phyloP scores from a whole-genome alignment of 2,888 invertebrate genomes.

The Liopterus haemorrhoidalis region DNA sequence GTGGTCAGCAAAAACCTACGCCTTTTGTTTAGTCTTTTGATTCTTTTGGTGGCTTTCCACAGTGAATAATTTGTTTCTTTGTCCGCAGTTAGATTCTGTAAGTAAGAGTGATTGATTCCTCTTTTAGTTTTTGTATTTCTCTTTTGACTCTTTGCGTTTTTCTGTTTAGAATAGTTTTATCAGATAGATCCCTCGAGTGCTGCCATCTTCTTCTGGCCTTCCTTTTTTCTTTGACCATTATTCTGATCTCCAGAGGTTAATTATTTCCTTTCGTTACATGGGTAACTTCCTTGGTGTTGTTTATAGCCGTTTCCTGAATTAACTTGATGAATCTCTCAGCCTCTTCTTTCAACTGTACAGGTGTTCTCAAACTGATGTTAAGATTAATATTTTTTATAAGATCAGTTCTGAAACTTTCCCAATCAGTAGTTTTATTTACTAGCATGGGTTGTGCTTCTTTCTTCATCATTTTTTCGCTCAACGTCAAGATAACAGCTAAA shows the following conservation, averaged over 20 bases:
- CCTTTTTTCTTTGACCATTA: conserved; percentile 8
- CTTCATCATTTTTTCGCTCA: conserved; percentile 18
- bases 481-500: conserved; percentile 26
- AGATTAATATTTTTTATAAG: conserved; percentile 14
- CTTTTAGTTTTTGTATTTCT: no score
- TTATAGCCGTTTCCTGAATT: no score
- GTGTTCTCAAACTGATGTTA: conserved; percentile 11
- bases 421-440: conserved; percentile 5
- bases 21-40: conserved; percentile 1
- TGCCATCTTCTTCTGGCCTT: conserved; percentile 25
- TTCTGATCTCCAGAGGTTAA: not conserved
- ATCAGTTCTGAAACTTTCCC: not conserved
- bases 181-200: conserved; percentile 13
- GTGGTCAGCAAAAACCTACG: conserved; percentile 1
- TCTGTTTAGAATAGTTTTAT: no score
- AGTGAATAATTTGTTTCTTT: no score
- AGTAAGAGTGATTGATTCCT: no score
- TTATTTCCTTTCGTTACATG: not conserved
- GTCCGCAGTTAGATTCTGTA: no score
- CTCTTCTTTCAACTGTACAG: conserved; percentile 19
- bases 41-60: no score
- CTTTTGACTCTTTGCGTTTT: no score
- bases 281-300: no score
- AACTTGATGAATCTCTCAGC: conserved; percentile 17
- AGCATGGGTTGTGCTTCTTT: conserved; percentile 13